phyloP scores from a whole-genome alignment of 2,113 vertebrate species.

The Oreotrochilus melanogaster region DNA sequence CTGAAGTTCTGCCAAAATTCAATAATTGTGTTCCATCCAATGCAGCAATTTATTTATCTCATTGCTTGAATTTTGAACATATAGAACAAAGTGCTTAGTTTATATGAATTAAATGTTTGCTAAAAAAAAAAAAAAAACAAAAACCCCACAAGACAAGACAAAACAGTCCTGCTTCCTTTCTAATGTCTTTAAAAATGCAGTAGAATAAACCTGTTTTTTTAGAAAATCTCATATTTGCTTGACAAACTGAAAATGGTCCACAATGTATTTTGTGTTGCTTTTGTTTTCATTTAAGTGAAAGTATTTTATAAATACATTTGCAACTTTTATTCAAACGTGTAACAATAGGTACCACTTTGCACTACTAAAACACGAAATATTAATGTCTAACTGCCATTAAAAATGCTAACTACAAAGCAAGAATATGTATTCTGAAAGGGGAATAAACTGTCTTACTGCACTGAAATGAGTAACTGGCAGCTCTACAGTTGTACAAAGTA shows the following conservation, averaged over 20 bases:
- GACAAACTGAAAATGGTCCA: neutral
- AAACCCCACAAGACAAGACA: neutral
- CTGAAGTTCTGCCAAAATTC: conserved; percentile 76
- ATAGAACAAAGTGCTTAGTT: conserved; percentile 62
- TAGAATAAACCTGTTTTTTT: conserved; percentile 18
- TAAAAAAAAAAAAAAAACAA: neutral
- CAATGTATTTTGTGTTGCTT: neutral
- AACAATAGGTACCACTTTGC: neutral
- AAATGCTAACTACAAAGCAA: neutral
- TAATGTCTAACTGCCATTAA: neutral
- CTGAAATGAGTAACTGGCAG: neutral
- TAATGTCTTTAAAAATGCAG: neutral
- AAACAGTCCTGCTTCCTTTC: neutral
- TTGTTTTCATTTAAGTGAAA: neutral
- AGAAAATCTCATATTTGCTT: neutral
- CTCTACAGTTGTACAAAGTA: neutral
- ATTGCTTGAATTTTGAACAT: conserved; percentile 59
- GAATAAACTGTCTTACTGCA: neutral
- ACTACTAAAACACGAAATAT: neutral
- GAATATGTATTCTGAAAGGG: conserved; percentile 5
- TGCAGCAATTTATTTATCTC: conserved; percentile 70
- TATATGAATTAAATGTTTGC: conserved; percentile 50
- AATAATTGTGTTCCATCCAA: conserved; percentile 67
- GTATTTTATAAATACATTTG: neutral
- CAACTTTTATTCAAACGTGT: neutral